These are phyloP conservation scores for Orycteropus afer DNA, from an alignment of 2,113 vertebrate genomes.

Conservation along the genomic window DNA sequence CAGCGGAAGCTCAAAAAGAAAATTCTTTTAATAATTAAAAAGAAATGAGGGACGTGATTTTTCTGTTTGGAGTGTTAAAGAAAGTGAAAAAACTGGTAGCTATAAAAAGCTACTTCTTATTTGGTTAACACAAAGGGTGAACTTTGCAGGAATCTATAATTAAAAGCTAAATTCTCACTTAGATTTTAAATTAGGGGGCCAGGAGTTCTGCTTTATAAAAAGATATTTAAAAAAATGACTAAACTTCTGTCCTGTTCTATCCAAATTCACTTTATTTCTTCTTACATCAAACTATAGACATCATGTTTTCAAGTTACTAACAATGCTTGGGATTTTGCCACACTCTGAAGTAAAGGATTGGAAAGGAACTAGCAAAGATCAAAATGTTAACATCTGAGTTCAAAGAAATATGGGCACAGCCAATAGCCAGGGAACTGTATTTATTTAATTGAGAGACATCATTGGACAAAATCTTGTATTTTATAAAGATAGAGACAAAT, in stretches of 20 bases:
- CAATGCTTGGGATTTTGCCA: not conserved
- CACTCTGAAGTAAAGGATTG: not conserved
- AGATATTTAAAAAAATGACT: constrained; percentile 50
- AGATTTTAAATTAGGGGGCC: not conserved
- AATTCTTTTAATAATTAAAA: constrained; percentile 43
- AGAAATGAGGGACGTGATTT: constrained; percentile 14
- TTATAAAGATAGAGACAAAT: not conserved
- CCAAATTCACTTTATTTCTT: constrained; percentile 45
- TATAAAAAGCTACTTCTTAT: constrained; percentile 63
- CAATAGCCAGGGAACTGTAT: not conserved
- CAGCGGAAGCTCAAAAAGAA: not conserved
- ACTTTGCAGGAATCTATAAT: constrained; percentile 69
- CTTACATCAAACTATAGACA: not conserved
- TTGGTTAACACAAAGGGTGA: constrained; percentile 61
- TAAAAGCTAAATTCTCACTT: constrained; percentile 66
- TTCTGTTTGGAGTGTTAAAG: constrained; percentile 49
- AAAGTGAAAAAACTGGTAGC: constrained; percentile 56
- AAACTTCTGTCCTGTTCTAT: not conserved
- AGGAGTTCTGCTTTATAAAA: constrained; percentile 27
- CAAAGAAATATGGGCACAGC: not conserved
- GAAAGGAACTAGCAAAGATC: not conserved
- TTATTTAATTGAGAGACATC: not conserved
- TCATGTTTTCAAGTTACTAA: constrained; percentile 18
- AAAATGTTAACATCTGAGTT: constrained; percentile 35
- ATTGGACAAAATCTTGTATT: not conserved